These are phyloP conservation scores for Nycticorax nycticorax DNA, from an alignment of 2,113 vertebrate species.

Conservation along the genomic window DNA sequence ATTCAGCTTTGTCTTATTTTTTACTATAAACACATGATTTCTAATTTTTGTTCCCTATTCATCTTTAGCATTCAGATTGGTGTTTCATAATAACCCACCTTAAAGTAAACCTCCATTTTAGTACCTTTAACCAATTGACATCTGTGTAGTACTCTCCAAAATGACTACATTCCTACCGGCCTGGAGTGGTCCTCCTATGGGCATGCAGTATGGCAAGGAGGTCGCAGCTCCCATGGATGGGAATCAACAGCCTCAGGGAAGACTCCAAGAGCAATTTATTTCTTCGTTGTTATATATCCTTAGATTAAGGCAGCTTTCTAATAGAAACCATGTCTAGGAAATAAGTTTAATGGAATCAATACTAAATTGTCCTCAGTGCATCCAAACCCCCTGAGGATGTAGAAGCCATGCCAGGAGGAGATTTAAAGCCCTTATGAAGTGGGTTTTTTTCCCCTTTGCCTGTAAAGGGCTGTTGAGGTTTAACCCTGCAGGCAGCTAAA, in stretches of 20 bases:
- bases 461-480: neutral
- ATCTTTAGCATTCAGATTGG: neutral
- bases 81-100: neutral
- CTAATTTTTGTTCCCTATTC: neutral
- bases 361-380: neutral
- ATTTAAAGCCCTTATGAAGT: neutral
- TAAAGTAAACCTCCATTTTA: neutral
- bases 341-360: neutral
- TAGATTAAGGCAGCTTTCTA: neutral
- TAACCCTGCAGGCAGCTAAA: too few species aligned
- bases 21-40: neutral
- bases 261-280: neutral
- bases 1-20: neutral
- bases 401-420: neutral
- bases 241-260: neutral
- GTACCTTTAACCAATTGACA: neutral
- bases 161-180: neutral
- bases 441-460: neutral
- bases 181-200: neutral
- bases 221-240: neutral
- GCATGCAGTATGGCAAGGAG: neutral
- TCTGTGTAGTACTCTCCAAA: neutral
- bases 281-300: neutral
- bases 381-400: neutral
- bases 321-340: neutral